Evolutionary conservation across 1,140 invertebrate genomes (phyloP), one percentile per base, ranked within the genome.

Genomic region (Drosophila novamexicana): DNA sequence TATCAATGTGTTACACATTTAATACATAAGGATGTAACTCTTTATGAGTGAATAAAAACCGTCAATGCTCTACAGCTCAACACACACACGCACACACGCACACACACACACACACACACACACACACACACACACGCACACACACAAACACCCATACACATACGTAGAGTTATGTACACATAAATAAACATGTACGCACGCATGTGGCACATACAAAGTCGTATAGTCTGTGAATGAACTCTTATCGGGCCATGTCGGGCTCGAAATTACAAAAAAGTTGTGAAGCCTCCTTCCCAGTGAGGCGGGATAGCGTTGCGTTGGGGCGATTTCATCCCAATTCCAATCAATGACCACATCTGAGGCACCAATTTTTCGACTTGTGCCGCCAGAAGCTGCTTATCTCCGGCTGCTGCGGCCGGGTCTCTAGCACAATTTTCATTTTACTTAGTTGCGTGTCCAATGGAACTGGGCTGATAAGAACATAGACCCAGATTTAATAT

Each of bases 221-320:
- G 47, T 52, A 54, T 29, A 29, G 22, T 88, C 83, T 89, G 83
- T 88, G 83, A 89, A 89, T 83, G 83, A 88, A 89, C 83, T 89
- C 84, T 88, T 88, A 89, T 88, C 84, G 77, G 54, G 22, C 12
- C 44, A 62, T 45, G 61, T 32, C 61, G 36, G 12, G 61, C 52
- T 71, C 61, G 49, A 73, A 79, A 83, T 79, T 83, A 83, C 78
- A 70, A 89, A 88, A 83, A 83, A 77, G 69, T 72, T 71, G 45
- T 50, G 52, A 29, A 37, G 53, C n/a, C 66, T 36, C 7, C 9
- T 44, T 10, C 10, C 14, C 18, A 42, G 37, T 29, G 29, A 1
- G 18, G 6, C 8, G 4, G 40, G 40, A 6, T 7, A 34, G 58
- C 18, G 8, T 53, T 14, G 56, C 22, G 2, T 36, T 4, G 62